Base-by-base conservation (phyloP, 2,797 vertebrate species). In the Limnodromus scolopaceus region DNA sequence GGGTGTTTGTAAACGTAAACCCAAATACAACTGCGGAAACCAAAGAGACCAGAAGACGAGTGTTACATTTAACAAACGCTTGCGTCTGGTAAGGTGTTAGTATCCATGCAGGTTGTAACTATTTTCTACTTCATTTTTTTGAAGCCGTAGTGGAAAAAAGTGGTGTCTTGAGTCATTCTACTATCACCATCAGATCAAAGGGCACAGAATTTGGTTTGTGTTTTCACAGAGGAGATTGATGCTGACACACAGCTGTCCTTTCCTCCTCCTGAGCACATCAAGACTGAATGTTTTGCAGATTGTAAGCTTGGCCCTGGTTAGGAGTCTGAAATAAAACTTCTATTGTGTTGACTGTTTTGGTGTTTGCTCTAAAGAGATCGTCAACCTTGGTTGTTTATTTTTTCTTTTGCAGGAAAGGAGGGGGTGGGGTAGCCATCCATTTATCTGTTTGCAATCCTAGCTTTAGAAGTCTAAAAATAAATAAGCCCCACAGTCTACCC, bases 381-480 rank as follows among this genome's bases (percentile, higher is more conserved):
- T 92, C 87, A 92, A 87, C 48, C 77, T 96, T 95, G 1, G 1
- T 14, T 97, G 93, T 97, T 98, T 97, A 85, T 97, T 97, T 98
- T 97, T 96, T 27, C 46, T 97, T 93, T 75, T 90, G 72, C 60
- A 92, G 63, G 81, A 90, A 94, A 93, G 54, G 2, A 46, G 77
- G 83, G 69, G 25, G 20, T 23, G 32, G 70, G 72, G 74, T 89
- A 61, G 32, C 64, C 25, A 53, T 69, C 70, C 54, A 58, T 92
- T 80, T 94, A 97, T 97, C 96, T 97, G 96, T 94, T 98, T 96
- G 89, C 90, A 98, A 93, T 96, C 82, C 78, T 78, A 75, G 60
- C 84, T 94, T 97, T 95, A 95, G 95, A 96, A 68, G 19, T 64
- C 92, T 97, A 92, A 97, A 98, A 97, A 93, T 91, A 97, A 97